Evolutionary conservation across 2,888 invertebrate genomes (phyloP).

Genomic region (Rapana venosa): DNA sequence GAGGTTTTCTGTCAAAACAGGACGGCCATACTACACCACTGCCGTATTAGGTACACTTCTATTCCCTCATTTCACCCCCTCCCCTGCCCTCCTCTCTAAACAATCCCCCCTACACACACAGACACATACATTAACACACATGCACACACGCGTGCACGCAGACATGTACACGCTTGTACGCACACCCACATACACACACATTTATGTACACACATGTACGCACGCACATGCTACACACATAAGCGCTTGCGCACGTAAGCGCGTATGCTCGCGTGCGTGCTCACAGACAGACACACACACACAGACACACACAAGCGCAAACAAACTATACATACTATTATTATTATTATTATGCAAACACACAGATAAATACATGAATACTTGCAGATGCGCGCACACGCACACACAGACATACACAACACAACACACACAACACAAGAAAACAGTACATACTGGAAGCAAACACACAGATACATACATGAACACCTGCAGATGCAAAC

Average conservation of each 20-base stretch:
- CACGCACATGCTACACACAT: not conserved
- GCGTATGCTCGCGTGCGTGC: too few relatives aligned
- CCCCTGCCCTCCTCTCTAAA: too few relatives aligned
- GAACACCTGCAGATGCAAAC: not conserved
- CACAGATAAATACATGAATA: too few relatives aligned
- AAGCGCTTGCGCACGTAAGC: too few relatives aligned
- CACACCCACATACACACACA: not conserved
- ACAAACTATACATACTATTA: too few relatives aligned
- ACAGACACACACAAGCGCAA: not conserved
- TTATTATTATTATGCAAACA: too few relatives aligned
- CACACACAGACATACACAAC: not conserved
- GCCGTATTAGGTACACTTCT: too few relatives aligned
- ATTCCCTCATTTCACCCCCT: too few relatives aligned
- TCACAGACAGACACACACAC: constrained; percentile 1
- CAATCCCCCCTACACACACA: not conserved
- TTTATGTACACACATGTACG: not conserved
- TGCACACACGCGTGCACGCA: not conserved
- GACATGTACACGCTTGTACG: not conserved
- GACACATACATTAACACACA: not conserved
- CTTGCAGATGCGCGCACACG: too few relatives aligned
- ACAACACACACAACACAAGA: not conserved
- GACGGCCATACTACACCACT: too few relatives aligned
- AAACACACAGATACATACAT: not conserved
- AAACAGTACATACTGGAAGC: not conserved
- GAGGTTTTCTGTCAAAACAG: too few relatives aligned